These are phyloP conservation scores for Pollenia griseotomentosa DNA, from an alignment of 2,888 invertebrate genomes.

Conservation along the genomic window DNA sequence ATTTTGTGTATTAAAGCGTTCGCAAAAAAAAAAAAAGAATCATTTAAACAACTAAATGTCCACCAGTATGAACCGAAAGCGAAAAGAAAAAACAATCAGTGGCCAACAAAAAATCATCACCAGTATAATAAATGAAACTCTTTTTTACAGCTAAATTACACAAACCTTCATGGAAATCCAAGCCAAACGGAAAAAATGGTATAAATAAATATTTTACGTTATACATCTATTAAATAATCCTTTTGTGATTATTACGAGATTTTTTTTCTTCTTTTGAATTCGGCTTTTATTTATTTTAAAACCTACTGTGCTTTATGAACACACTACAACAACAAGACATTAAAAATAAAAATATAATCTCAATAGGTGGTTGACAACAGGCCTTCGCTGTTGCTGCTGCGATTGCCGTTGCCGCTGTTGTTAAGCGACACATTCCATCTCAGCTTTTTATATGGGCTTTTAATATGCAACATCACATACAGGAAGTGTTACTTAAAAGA, in stretches of 20 bases:
- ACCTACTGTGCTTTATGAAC: conserved; percentile 68
- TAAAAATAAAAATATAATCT: conserved; percentile 67
- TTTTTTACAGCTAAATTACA: conserved; percentile 20
- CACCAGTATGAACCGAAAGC: conserved; percentile 54
- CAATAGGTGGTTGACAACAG: conserved; percentile 73
- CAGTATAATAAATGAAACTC: conserved; percentile 45
- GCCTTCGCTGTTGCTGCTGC: conserved; percentile 35
- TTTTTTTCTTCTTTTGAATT: neutral
- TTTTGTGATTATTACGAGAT: conserved; percentile 49
- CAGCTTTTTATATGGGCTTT: conserved; percentile 55
- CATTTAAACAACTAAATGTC: conserved; percentile 59
- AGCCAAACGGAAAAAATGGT: neutral
- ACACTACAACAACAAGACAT: neutral
- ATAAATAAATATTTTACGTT: conserved; percentile 46
- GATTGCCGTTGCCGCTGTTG: conserved; percentile 37
- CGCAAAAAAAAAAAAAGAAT: conserved; percentile 33
- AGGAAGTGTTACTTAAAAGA: conserved; percentile 72
- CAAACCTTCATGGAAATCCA: conserved; percentile 4
- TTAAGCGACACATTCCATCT: conserved; percentile 62
- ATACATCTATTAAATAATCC: conserved; percentile 57
- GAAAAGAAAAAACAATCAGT: conserved; percentile 11
- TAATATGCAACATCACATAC: conserved; percentile 72
- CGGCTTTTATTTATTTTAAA: conserved; percentile 47
- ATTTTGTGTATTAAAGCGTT: conserved; percentile 48
- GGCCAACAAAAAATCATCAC: conserved; percentile 8